Percentiles rank a stretch among this genome's conserved stretches.
Conservation (phyloP, 2,113 vertebrate species). For the Neogale vison region DNA sequence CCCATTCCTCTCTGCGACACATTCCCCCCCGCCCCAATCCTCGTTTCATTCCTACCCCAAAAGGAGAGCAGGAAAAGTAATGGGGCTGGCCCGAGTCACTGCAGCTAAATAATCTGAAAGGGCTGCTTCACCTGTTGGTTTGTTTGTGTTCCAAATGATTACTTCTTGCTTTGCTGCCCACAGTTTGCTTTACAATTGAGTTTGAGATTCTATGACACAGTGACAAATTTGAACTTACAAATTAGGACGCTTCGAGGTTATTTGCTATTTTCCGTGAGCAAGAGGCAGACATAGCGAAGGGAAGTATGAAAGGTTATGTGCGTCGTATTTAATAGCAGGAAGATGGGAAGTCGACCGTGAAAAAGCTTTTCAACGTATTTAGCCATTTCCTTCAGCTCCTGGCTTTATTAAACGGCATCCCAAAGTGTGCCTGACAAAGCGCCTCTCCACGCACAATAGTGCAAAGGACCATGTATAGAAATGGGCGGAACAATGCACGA, state of each 20-base stretch:
- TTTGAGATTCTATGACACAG: constrained; percentile 75
- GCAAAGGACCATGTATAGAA: constrained; percentile 57
- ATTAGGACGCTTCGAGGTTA: constrained; percentile 80
- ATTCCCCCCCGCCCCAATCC: neutral
- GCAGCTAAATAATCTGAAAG: constrained; percentile 48
- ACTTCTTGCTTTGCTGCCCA: constrained; percentile 73
- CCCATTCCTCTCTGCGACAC: neutral
- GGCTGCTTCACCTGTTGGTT: constrained; percentile 73
- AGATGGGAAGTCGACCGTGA: constrained; percentile 75
- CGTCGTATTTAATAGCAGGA: constrained; percentile 77
- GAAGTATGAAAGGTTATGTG: constrained; percentile 57
- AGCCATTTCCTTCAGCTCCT: constrained; percentile 79
- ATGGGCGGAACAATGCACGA: constrained; percentile 51
- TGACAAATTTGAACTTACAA: constrained; percentile 82
- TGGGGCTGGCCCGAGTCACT: neutral
- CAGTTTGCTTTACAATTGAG: constrained; percentile 77
- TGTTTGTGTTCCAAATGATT: constrained; percentile 64
- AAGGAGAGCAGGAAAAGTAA: neutral
- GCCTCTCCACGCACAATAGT: constrained; percentile 52
- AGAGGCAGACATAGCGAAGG: constrained; percentile 66
- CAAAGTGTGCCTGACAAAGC: constrained; percentile 79
- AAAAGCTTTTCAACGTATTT: constrained; percentile 79
- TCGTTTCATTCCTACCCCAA: neutral
- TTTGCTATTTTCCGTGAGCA: constrained; percentile 79
- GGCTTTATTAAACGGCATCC: constrained; percentile 82